Evolutionary conservation across 2,113 vertebrate genomes (phyloP).

Genomic region (Nettapus auritus): DNA sequence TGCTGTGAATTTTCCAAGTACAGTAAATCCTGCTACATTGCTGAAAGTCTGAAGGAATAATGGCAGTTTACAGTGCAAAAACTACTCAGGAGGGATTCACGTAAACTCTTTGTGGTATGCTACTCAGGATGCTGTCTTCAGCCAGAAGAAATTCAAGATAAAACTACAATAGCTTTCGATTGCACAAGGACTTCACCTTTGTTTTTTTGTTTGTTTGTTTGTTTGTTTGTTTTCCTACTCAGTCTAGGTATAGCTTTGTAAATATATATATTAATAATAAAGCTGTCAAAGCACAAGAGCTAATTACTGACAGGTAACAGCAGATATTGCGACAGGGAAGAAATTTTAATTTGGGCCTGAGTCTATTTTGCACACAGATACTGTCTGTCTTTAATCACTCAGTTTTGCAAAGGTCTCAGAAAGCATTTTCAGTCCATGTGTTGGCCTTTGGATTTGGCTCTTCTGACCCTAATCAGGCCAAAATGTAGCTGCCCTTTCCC

Average conservation of each 20-base stretch:
- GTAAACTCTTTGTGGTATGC: neutral
- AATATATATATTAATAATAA: neutral
- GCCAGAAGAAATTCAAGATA: neutral
- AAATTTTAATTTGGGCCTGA: neutral
- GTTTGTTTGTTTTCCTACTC: neutral
- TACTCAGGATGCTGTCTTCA: neutral
- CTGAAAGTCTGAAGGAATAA: neutral
- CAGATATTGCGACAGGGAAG: neutral
- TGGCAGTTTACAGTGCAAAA: neutral
- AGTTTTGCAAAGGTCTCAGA: neutral
- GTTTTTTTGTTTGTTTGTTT: neutral
- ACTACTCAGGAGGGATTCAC: neutral
- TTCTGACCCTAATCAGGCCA: neutral
- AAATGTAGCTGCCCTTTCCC: neutral
- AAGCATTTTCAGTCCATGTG: neutral
- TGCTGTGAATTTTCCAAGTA: neutral
- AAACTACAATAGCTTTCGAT: neutral
- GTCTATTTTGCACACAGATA: neutral
- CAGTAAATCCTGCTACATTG: neutral
- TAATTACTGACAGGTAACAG: neutral
- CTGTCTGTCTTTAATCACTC: neutral
- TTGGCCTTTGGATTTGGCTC: neutral
- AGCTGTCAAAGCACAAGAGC: accelerated
- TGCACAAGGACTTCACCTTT: neutral
- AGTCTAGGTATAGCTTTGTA: accelerated